Evolutionary conservation across 2,888 invertebrate species (phyloP).

Genomic region (Chrysolina haemoptera): DNA sequence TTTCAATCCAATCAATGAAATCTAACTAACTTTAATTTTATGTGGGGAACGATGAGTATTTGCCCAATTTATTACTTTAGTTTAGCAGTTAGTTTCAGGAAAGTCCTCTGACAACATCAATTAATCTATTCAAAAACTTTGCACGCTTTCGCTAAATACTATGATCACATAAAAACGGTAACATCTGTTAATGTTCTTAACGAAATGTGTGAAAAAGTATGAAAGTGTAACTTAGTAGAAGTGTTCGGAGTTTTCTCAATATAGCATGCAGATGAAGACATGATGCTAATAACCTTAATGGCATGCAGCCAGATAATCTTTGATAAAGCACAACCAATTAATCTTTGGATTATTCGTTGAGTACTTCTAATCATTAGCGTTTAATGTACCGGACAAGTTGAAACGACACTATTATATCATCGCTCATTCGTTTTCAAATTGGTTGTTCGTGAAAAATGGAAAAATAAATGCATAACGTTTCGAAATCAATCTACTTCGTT

Average conservation of each 20-base stretch:
- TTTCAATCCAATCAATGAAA: conserved; percentile 16
- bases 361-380: conserved; percentile 4
- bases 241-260: not conserved
- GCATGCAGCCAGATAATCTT: conserved; percentile 21
- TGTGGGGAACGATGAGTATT: not conserved
- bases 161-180: conserved; percentile 9
- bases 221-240: conserved; percentile 2
- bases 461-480: not conserved
- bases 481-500: not conserved
- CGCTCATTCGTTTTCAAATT: not conserved
- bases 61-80: not conserved
- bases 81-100: conserved; percentile 5
- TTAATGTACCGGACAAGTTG: conserved; percentile 10
- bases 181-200: conserved; percentile 15
- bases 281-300: conserved; percentile 19
- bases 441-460: not conserved
- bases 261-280: conserved; percentile 10
- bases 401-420: not conserved
- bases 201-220: conserved; percentile 7
- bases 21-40: conserved; percentile 13
- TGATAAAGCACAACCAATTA: conserved; percentile 17
- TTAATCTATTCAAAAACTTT: not conserved
- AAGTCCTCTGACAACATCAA: conserved; percentile 4
- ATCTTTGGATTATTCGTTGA: conserved; percentile 16
- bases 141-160: conserved; percentile 14